Conservation (phyloP, 2,113 vertebrate genomes). For the Phaetusa simplex region DNA sequence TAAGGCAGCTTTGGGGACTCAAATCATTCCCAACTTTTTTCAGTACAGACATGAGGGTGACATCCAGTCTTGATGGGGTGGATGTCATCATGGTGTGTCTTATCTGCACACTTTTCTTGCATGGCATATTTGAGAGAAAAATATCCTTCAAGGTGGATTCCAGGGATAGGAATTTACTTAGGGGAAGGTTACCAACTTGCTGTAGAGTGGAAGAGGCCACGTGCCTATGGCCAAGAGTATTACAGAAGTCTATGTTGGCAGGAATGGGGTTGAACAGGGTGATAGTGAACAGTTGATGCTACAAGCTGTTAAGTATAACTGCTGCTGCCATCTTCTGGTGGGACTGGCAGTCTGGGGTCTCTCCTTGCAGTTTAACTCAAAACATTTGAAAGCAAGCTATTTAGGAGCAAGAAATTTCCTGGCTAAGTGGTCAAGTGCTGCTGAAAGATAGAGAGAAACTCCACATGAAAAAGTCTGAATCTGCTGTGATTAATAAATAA, state of each 20-base stretch:
- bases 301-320: background rate
- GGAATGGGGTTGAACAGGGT: background rate
- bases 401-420: background rate
- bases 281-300: background rate
- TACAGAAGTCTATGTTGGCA: background rate
- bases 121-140: background rate
- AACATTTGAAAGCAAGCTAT: background rate
- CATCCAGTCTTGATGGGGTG: background rate
- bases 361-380: background rate
- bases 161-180: background rate
- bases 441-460: background rate
- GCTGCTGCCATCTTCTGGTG: background rate
- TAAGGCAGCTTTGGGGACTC: background rate
- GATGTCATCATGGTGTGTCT: background rate
- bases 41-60: background rate
- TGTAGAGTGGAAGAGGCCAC: background rate
- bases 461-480: background rate
- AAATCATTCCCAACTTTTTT: background rate
- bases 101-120: background rate
- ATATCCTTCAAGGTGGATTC: no score
- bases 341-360: background rate
- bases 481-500: background rate
- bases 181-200: background rate
- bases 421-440: background rate
- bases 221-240: background rate